These are phyloP conservation scores for Panonychus citri DNA, from an alignment of 1,140 invertebrate genomes.

Conservation along the genomic window DNA sequence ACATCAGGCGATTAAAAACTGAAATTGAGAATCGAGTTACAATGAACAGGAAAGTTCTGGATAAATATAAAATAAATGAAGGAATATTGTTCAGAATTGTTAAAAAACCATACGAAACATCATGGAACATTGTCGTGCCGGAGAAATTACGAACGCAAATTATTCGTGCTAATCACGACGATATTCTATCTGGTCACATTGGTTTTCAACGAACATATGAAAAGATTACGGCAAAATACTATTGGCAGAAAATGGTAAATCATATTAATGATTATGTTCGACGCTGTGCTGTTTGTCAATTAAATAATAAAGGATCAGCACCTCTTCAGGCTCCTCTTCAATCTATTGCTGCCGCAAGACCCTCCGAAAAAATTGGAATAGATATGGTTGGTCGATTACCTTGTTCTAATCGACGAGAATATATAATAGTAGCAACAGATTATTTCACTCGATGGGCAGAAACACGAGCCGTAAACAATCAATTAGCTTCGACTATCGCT, in stretches of 20 bases:
- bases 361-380: conserved; percentile 14
- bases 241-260: conserved; percentile 11
- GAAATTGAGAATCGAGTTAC: too few species aligned
- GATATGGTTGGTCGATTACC: conserved; percentile 16
- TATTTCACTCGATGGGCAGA: conserved; percentile 17
- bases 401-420: not conserved
- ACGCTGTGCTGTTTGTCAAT: conserved; percentile 12
- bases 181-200: conserved; percentile 10
- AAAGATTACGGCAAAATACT: conserved; percentile 11
- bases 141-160: not conserved
- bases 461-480: conserved; percentile 11
- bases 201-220: conserved; percentile 12
- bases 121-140: not conserved
- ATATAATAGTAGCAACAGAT: conserved; percentile 15
- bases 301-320: not conserved
- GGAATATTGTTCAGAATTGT: not conserved
- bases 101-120: not conserved
- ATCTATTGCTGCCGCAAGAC: conserved; percentile 5
- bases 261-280: conserved; percentile 9
- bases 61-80: not conserved
- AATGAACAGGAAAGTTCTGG: not conserved
- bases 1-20: too few species aligned
- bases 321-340: not conserved
- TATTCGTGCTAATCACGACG: conserved; percentile 1
- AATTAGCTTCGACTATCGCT: not conserved